Evolutionary conservation across 2,797 vertebrate genomes (phyloP), one percentile per base, ranked within the genome.

Genomic region (Melanotaenia boesemani): DNA sequence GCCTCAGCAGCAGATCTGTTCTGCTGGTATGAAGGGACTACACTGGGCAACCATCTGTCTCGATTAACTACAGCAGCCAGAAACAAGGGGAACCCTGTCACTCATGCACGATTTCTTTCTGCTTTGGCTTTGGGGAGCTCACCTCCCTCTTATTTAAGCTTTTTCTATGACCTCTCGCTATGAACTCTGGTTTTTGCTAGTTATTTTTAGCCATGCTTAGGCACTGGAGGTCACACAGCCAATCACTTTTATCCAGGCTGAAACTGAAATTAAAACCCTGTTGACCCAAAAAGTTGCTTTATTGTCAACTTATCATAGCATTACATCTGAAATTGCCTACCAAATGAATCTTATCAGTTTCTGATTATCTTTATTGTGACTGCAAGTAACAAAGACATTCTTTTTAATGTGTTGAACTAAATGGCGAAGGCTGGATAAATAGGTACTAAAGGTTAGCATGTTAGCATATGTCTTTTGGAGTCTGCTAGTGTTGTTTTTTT

Each of bases 31-130:
- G 81, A 84, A 67, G 80, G 63, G 75, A 84, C 82, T 86, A 88
- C 79, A 76, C 88, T 72, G 85, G 83, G 91, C 86, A 83, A 50
- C 89, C 90, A 87, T 92, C 89, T 92, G 91, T 87, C 85, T 86
- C 69, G 58, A 79, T 85, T 74, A 61, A 36, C 63, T 11, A 37
- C 72, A 12, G 32, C 66, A 54, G 85, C 89, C 84, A 86, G 84
- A 76, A 67, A 75, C 73, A 63, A 5, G 63, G 80, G 77, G 77
- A 82, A 82, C 64, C 79, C 74, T 86, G 81, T 76, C 81, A 85
- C 70, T 82, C 74, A 76, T 72, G 60, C 79, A 85, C 46, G 20
- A 50, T 80, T 84, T 83, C 66, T 83, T 60, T 76, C 68, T 56
- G 55, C 72, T 82, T 52, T 30, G 63, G 75, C 79, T 67, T 77